These are phyloP conservation scores for Ceyx melanurus DNA, from an alignment of 2,113 vertebrate species.

Conservation along the genomic window DNA sequence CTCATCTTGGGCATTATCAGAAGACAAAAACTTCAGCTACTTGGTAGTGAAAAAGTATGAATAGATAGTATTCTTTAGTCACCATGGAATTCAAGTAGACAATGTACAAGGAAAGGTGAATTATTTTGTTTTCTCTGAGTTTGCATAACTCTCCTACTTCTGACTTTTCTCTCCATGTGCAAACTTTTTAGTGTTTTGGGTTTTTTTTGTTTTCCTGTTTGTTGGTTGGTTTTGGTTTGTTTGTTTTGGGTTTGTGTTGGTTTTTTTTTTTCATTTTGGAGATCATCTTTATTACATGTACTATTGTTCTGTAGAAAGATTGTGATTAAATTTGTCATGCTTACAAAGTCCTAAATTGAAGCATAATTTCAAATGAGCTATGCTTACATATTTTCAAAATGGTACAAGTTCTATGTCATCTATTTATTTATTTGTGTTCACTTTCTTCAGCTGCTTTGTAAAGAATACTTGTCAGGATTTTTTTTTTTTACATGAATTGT, in stretches of 20 bases:
- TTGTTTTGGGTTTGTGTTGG: no score
- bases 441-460: neutral
- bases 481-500: constrained; percentile 2
- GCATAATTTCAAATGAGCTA: neutral
- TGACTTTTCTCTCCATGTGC: neutral
- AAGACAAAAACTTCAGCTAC: neutral
- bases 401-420: neutral
- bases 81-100: neutral
- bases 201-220: neutral
- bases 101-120: neutral
- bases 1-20: neutral
- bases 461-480: neutral
- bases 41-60: neutral
- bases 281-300: neutral
- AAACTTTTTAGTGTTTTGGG: neutral
- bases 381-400: neutral
- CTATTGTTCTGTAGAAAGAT: neutral
- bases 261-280: neutral
- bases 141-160: neutral
- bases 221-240: no score
- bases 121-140: neutral
- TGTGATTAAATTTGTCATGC: neutral
- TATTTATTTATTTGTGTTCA: neutral
- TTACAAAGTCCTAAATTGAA: neutral
- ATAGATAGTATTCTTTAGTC: neutral